Conservation (phyloP, 2,888 invertebrate genomes). For the Calliphora vomitoria region DNA sequence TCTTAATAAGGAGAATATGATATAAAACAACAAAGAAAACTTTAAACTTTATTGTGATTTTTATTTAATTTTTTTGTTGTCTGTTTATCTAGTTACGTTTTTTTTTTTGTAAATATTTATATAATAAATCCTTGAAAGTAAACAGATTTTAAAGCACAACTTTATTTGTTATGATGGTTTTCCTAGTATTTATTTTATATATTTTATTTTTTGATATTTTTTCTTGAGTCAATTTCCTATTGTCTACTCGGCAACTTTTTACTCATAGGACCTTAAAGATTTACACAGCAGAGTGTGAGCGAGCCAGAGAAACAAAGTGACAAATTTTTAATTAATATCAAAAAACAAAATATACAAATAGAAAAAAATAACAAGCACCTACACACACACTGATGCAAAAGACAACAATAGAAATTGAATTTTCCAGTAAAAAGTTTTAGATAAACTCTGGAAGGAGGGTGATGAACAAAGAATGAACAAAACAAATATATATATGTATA, state of each 20-base stretch:
- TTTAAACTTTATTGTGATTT: not conserved
- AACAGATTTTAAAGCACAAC: not conserved
- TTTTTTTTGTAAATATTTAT: not conserved
- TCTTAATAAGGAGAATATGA: not conserved
- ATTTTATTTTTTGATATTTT: not conserved
- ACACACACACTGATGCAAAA: not conserved
- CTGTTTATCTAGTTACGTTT: not conserved
- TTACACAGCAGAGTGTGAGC: not conserved
- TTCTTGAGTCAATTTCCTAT: not conserved
- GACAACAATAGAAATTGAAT: slow-evolving; percentile 13
- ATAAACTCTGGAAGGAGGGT: not conserved
- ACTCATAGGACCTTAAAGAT: not conserved
- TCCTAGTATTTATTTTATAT: not conserved
- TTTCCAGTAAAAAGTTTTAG: slow-evolving; percentile 23
- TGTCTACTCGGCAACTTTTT: not conserved
- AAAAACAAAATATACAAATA: not conserved
- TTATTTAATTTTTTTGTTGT: not conserved
- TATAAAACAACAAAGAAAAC: not conserved
- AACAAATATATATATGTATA: slow-evolving; percentile 10
- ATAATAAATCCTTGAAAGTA: slow-evolving; percentile 7
- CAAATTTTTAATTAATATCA: slow-evolving; percentile 48
- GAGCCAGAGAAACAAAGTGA: not conserved
- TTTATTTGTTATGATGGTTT: slow-evolving; percentile 1
- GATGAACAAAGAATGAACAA: not conserved
- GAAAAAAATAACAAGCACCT: not conserved